Evolutionary conservation across 2,113 vertebrate species (phyloP), one percentile per base, ranked within the genome.

Genomic region (Sinocyclocheilus rhinocerous): DNA sequence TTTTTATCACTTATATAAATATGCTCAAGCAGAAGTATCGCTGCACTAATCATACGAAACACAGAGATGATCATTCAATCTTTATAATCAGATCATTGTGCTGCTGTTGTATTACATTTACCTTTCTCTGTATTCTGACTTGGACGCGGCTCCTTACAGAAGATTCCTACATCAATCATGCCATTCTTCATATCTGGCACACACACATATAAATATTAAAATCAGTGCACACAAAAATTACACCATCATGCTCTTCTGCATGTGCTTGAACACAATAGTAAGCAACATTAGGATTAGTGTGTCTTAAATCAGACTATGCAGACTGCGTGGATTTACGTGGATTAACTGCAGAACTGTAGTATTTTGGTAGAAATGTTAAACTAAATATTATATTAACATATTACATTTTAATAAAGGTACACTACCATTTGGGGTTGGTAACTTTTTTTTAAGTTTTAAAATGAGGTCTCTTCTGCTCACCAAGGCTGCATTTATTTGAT

Each of bases 91-190:
- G 6, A 70, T 36, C 18, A 70, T 20, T 20, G 7, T 70, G 18
- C 8, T 67, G 26, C 20, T 39, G 3, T 7, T 70, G 2, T 20
- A 24, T 45, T 24, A 26, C 2, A 76, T 50, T 15, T 94, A 98
- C 98, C 98, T 93, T 98, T 99, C 90, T 99, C 98, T 89, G 97
- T 94, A 0, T 92, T 94, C 83, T 97, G 93, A 0, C 95, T 0
- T 93, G 97, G 88, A 92, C 96, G 90, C 89, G 94, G 72, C 90
- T 99, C 97, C n/a, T 90, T 95, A 90, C 96, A 97, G 3, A 97
- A 96, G 83, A 99, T 97, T 7, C 98, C 98, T 1, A 99, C 97
- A 0, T 97, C 97, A 72, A 97, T 95, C 93, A 99, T 96, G 36
- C 97, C 96, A 11, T 95, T 92, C 90, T 97, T 98, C 96, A 99